phyloP scores from a whole-genome alignment of 2,797 vertebrate species.

The Sebastes cheni region DNA sequence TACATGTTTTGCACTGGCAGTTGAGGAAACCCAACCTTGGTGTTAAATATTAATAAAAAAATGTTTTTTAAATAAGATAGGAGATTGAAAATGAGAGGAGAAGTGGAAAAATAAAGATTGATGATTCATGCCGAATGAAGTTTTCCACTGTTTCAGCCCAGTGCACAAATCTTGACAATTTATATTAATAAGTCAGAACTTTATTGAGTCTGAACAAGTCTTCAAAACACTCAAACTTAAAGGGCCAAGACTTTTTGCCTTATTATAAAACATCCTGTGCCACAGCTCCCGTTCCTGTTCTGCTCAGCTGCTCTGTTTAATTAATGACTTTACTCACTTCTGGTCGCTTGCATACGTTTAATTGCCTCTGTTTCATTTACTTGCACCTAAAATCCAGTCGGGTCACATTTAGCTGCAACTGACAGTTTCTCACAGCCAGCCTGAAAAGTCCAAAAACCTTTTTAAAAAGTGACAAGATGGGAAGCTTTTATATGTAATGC shows the following conservation, averaged over 20 bases:
- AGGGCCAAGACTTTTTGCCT: background rate
- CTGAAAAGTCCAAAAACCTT: background rate
- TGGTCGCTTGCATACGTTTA: background rate
- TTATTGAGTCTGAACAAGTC: slow-evolving; percentile 9
- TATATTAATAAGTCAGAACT: slow-evolving; percentile 18
- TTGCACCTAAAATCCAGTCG: slow-evolving; percentile 13
- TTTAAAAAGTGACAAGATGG: slow-evolving; percentile 5
- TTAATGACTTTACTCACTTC: slow-evolving; percentile 49
- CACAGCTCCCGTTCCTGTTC: slow-evolving; percentile 38
- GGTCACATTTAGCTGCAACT: slow-evolving; percentile 1
- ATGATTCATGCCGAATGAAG: background rate
- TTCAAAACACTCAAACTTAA: slow-evolving; percentile 1
- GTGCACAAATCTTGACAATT: background rate
- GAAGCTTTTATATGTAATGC: background rate
- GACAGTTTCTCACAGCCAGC: background rate
- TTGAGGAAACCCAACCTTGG: background rate
- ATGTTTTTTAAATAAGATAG: background rate
- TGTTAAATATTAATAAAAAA: background rate
- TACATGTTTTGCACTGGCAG: background rate
- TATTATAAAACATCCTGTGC: slow-evolving; percentile 42
- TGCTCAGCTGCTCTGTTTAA: slow-evolving; percentile 62
- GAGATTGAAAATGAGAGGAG: background rate
- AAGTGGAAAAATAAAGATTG: background rate
- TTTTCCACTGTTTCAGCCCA: background rate
- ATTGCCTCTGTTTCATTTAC: slow-evolving; percentile 41